Evolutionary conservation across 2,797 vertebrate genomes (phyloP), one percentile per base, ranked within the genome.

Genomic region (Sphenopsis melanotis): DNA sequence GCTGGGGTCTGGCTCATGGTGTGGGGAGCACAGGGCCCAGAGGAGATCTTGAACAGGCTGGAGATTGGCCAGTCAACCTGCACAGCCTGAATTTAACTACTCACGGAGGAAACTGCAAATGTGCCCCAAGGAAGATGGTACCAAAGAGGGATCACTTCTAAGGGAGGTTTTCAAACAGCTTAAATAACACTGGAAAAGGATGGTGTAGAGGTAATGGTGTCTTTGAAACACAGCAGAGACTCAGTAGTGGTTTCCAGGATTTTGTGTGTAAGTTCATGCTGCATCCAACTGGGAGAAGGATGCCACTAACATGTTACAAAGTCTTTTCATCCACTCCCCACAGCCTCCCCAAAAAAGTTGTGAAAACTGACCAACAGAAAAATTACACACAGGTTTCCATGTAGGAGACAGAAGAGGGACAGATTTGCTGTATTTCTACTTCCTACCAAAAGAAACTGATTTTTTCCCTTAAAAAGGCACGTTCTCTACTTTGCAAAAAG

Each of bases 91-190:
- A 74, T 61, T 59, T 22, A 69, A 15, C 36, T n/a, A 15, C 27
- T 81, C 21, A 1, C 27, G 42, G 12, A 2, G 9, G 66, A 32
- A 70, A 60, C 14, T 63, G 39, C 30, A 70, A 50, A 32, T 1
- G 2, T 21, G 22, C 3, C 14, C 44, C 2, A 7, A 49, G 26
- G 53, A 76, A 55, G 37, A 61, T 0, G 3, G 65, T 1, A 1
- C 4, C 36, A 81, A 74, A 44, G 10, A 60, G 8, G 4, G 12
- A 2, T 44, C 55, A 49, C 34, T 39, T 59, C 22, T 1, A 41
- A 2, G 5, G 7, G 29, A 70, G 23, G 36, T 36, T 88, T 87
- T 80, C 46, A 50, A 66, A 50, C 23, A 86, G 22, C 18, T 75
- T 37, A 68, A 83, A 6, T 29, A 71, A 77, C 18, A 36, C 15